Evolutionary conservation across 2,888 invertebrate species (phyloP), one percentile per base, ranked within the genome.

Genomic region (Heliconius hortense): DNA sequence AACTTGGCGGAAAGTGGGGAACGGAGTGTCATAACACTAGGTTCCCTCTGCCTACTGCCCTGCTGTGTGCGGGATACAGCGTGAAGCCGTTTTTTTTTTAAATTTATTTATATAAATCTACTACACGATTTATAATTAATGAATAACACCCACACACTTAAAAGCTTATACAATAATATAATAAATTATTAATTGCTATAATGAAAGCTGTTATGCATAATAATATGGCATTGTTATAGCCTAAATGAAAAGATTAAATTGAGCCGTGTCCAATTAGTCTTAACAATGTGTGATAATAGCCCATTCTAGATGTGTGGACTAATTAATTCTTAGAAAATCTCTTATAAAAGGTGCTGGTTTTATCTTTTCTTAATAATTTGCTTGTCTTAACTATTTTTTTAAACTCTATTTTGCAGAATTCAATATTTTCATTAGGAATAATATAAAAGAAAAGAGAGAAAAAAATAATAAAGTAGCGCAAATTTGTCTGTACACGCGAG

Each of bases 241-340:
- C 8, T 21, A 31, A 35, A 60, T 70, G 70, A 60, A 60, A 70
- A 70, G 59, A 24, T 39, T 60, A n/a, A 69, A 69, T 53, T 70
- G 24, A 39, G 60, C 35, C 39, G 10, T 71, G 26, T 39, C 56
- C 70, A 71, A 71, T 71, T 71, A 71, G 35, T 60, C 59, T 13
- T 26, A 71, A 71, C 24, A 71, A 39, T 60, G 70, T 71, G 60
- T 39, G 70, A 59, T 56, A 60, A 59, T n/a, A 35, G 35, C 59
- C 35, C 39, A 39, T 71, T 71, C 70, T 21, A 71, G 56, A 71
- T 35, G 35, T 59, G 35, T 53, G n/a, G 53, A 53, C 13, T 53
- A 53, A 11, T 28, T 11, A 68, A 68, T 53, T 3, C 10, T 64
- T 35, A n/a, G 26, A 62, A 15, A 15, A 59, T 24, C 13, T 24